Conservation (phyloP, 2,888 invertebrate species). For the Koerneria pararmatus region DNA sequence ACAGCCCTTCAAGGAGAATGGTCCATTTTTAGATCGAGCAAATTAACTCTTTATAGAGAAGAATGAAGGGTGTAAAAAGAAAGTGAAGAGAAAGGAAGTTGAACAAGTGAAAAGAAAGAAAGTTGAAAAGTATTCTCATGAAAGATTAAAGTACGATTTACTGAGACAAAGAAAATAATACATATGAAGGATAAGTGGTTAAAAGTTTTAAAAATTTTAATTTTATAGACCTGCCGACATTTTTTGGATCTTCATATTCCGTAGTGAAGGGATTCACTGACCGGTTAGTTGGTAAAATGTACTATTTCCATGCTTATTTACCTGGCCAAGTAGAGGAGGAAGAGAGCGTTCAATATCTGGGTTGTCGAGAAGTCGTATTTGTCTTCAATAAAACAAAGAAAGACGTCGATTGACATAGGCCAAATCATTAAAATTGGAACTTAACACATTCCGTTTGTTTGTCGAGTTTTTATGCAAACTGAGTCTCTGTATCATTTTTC, state of each 20-base stretch:
- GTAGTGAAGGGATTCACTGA: conserved; percentile 58
- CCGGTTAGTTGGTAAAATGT: conserved; percentile 29
- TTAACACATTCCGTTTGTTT: background rate
- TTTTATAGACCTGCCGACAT: conserved; percentile 49
- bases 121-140: too few species aligned
- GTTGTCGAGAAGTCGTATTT: too few species aligned
- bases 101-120: background rate
- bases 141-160: too few species aligned
- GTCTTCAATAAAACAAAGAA: conserved; percentile 22
- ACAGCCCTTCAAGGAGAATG: conserved; percentile 45
- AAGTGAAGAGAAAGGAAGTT: background rate
- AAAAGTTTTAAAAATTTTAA: background rate
- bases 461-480: background rate
- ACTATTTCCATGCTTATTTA: conserved; percentile 36
- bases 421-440: conserved; percentile 1
- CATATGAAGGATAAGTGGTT: too few species aligned
- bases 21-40: conserved; percentile 27
- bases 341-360: too few species aligned
- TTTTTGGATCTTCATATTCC: conserved; percentile 58
- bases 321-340: too few species aligned
- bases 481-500: background rate
- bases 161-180: too few species aligned
- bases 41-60: conserved; percentile 1
- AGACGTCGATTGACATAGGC: too few species aligned
- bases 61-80: too few species aligned